A percentile compares a stretch with the other conserved stretches of the same genome.
Conservation (phyloP, 1,140 invertebrate genomes). For the Drosophila parabipectinata region DNA sequence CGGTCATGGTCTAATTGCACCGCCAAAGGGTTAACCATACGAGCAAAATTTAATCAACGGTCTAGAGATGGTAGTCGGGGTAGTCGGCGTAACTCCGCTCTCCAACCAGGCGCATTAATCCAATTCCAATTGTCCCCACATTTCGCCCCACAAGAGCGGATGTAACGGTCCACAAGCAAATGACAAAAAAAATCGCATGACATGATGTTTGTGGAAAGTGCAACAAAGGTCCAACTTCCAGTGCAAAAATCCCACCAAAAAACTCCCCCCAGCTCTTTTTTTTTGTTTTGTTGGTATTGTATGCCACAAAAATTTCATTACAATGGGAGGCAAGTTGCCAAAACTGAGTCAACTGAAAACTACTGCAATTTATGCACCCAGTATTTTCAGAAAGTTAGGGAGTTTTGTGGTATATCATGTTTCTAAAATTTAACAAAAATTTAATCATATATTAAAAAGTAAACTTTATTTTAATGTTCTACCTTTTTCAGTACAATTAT, state of each 20-base stretch:
- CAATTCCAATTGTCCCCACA: conserved; percentile 58
- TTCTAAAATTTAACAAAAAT: too few relatives aligned
- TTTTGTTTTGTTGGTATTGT: conserved; percentile 4
- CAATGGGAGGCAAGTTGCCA: conserved; percentile 36
- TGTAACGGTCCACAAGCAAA: conserved; percentile 76
- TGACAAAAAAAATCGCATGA: conserved; percentile 80
- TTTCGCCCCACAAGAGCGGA: conserved; percentile 51
- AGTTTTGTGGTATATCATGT: not conserved
- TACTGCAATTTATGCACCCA: conserved; percentile 4
- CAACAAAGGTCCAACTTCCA: conserved; percentile 44
- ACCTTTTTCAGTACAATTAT: too few relatives aligned
- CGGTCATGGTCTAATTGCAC: conserved; percentile 77
- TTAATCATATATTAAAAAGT: too few relatives aligned
- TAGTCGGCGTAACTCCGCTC: conserved; percentile 22
- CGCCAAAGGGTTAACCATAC: conserved; percentile 70
- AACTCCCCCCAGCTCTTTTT: not conserved
- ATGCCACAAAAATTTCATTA: conserved; percentile 48
- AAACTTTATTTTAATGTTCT: too few relatives aligned
- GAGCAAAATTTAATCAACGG: conserved; percentile 62
- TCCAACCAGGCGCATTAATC: conserved; percentile 67
- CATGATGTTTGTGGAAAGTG: conserved; percentile 56
- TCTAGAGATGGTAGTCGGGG: conserved; percentile 1
- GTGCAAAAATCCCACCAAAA: not conserved
- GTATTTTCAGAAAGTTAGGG: not conserved
- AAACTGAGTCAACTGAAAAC: conserved; percentile 25